These are phyloP conservation scores for Eupithecia subfuscata DNA, from an alignment of 2,888 invertebrate species.

Conservation along the genomic window DNA sequence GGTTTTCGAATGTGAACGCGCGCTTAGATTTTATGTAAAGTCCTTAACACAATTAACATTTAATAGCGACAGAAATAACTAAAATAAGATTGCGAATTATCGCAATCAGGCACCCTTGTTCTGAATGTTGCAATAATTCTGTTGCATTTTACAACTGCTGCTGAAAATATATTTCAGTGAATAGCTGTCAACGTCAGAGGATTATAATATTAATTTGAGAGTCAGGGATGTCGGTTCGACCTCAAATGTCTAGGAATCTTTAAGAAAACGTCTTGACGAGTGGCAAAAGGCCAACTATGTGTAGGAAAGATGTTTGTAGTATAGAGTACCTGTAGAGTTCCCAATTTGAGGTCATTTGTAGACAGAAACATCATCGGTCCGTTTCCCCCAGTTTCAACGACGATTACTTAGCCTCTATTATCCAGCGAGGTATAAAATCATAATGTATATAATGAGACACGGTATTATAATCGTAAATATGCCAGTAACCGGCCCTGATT, in stretches of 20 bases:
- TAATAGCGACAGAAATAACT: constrained; percentile 59
- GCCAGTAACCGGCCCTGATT: constrained; percentile 82
- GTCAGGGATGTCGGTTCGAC: constrained; percentile 39
- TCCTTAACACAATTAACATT: constrained; percentile 74
- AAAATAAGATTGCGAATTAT: constrained; percentile 75
- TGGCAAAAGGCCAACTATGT: constrained; percentile 31
- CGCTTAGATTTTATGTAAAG: constrained; percentile 46
- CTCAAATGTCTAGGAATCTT: constrained; percentile 37
- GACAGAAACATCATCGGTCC: constrained; percentile 45
- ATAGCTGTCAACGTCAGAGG: constrained; percentile 40
- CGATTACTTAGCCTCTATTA: constrained; percentile 75
- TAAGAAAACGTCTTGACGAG: constrained; percentile 26
- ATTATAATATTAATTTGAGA: constrained; percentile 34
- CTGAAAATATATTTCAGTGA: constrained; percentile 42
- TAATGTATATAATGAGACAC: constrained; percentile 81
- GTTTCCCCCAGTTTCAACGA: constrained; percentile 60
- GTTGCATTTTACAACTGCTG: constrained; percentile 44
- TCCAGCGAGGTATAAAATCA: constrained; percentile 77
- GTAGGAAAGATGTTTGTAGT: neutral
- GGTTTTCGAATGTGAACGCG: constrained; percentile 43
- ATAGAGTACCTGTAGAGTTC: constrained; percentile 20
- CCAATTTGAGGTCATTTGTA: constrained; percentile 26
- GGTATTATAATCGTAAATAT: constrained; percentile 84
- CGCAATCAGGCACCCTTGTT: constrained; percentile 56
- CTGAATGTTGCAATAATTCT: constrained; percentile 45